These are phyloP conservation scores for Tetheella fluctuosa DNA, from an alignment of 2,888 invertebrate genomes.

Conservation along the genomic window DNA sequence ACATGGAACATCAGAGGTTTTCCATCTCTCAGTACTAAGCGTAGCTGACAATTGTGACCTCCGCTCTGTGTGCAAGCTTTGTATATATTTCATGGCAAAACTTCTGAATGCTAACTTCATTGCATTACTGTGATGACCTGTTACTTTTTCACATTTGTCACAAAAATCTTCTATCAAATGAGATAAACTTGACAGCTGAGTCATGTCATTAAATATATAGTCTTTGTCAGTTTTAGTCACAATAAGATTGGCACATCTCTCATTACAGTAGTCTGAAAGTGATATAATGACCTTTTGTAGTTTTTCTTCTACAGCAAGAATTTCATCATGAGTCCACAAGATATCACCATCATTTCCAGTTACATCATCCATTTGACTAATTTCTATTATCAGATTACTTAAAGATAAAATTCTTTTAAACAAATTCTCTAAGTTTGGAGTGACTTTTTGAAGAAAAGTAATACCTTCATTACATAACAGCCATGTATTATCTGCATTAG, in stretches of 20 bases:
- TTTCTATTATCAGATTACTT: conserved; percentile 90
- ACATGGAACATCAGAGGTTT: conserved; percentile 94
- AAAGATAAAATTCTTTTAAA: conserved; percentile 90
- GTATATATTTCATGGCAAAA: conserved; percentile 95
- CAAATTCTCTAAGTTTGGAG: conserved; percentile 86
- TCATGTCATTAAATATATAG: conserved; percentile 87
- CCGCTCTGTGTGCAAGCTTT: conserved; percentile 94
- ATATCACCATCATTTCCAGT: conserved; percentile 86
- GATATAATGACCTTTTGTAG: conserved; percentile 90
- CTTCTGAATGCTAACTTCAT: conserved; percentile 92
- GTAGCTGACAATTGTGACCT: conserved; percentile 93
- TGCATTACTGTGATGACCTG: conserved; percentile 90
- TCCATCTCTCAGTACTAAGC: conserved; percentile 97
- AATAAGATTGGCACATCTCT: conserved; percentile 94
- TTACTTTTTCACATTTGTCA: conserved; percentile 88
- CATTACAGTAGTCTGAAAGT: conserved; percentile 96
- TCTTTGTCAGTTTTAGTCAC: conserved; percentile 90
- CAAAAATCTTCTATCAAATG: conserved; percentile 92
- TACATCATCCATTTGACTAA: conserved; percentile 85
- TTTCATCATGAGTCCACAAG: conserved; percentile 88
- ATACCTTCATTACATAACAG: conserved; percentile 89
- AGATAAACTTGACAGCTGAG: conserved; percentile 90
- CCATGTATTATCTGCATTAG: conserved; percentile 74
- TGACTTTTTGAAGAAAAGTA: conserved; percentile 86
- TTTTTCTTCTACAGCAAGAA: conserved; percentile 87